A percentile compares a stretch with the other conserved stretches of the same genome.
Conservation (phyloP, 1,140 invertebrate genomes). For the Drosophila murphyi region DNA sequence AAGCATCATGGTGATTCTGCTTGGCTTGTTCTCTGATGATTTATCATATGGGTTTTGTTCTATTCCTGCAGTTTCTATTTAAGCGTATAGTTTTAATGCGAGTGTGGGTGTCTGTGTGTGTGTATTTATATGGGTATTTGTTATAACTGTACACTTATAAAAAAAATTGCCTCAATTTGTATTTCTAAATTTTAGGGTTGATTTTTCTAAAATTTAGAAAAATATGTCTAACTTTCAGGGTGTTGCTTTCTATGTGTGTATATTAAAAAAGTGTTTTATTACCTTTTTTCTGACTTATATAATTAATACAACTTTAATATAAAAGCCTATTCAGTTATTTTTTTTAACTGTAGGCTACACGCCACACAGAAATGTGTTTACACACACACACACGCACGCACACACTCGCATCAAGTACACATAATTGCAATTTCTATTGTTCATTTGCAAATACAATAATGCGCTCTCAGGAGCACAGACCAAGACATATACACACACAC, state of each 20-base stretch:
- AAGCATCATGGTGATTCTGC: constrained; percentile 60
- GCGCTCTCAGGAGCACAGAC: constrained; percentile 17
- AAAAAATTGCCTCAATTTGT: too few species aligned
- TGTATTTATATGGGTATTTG: not conserved
- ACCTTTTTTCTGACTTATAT: too few species aligned
- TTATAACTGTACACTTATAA: too few species aligned
- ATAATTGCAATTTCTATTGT: constrained; percentile 48
- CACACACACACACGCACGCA: constrained; percentile 10
- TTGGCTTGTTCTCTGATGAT: constrained; percentile 71
- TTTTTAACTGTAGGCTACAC: constrained; percentile 11
- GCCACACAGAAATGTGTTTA: constrained; percentile 30
- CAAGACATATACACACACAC: constrained; percentile 3
- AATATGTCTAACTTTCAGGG: too few species aligned
- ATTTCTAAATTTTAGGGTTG: not conserved
- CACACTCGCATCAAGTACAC: constrained; percentile 17
- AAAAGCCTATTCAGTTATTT: too few species aligned
- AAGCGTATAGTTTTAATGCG: constrained; percentile 24
- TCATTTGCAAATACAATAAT: constrained; percentile 41
- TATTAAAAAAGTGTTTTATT: too few species aligned
- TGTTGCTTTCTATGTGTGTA: too few species aligned
- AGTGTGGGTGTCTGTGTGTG: constrained; percentile 7
- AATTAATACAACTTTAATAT: too few species aligned
- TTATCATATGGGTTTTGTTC: constrained; percentile 77
- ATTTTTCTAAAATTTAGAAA: not conserved
- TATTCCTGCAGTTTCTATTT: constrained; percentile 56